These are phyloP conservation scores for Volucella bombylans DNA, from an alignment of 2,888 invertebrate species.

Conservation along the genomic window DNA sequence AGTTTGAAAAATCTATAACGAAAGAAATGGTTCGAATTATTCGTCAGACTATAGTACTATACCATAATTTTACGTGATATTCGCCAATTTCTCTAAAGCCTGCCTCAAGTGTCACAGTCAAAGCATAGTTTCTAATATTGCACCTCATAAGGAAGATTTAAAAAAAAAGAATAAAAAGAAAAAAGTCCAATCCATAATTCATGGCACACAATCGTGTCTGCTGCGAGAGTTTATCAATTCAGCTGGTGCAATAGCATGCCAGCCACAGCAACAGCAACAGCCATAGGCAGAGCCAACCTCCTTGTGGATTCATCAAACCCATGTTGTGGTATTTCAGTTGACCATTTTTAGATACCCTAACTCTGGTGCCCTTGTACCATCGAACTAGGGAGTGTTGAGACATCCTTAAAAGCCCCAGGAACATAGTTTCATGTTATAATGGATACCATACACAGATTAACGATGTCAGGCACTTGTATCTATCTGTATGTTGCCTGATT, in stretches of 20 bases:
- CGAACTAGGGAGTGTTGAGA: conserved; percentile 12
- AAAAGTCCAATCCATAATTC: conserved; percentile 58
- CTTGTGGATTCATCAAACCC: conserved; percentile 53
- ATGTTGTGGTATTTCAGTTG: conserved; percentile 44
- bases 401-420: conserved; percentile 39
- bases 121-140: too few species aligned
- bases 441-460: conserved; percentile 62
- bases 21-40: too few species aligned
- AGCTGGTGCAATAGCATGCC: conserved; percentile 8
- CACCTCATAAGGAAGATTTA: not conserved
- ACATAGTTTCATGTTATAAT: conserved; percentile 61
- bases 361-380: not conserved
- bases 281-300: conserved; percentile 8
- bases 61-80: too few species aligned
- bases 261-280: too few species aligned
- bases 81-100: too few species aligned
- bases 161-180: conserved; percentile 28
- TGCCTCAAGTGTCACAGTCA: too few species aligned
- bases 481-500: conserved; percentile 52
- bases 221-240: conserved; percentile 43
- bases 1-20: too few species aligned
- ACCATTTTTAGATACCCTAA: conserved; percentile 35
- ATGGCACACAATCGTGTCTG: conserved; percentile 40
- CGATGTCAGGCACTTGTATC: conserved; percentile 65
- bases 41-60: too few species aligned